Evolutionary conservation across 2,888 invertebrate species (phyloP), one percentile per base, ranked within the genome.

Genomic region (Thumatha senex): DNA sequence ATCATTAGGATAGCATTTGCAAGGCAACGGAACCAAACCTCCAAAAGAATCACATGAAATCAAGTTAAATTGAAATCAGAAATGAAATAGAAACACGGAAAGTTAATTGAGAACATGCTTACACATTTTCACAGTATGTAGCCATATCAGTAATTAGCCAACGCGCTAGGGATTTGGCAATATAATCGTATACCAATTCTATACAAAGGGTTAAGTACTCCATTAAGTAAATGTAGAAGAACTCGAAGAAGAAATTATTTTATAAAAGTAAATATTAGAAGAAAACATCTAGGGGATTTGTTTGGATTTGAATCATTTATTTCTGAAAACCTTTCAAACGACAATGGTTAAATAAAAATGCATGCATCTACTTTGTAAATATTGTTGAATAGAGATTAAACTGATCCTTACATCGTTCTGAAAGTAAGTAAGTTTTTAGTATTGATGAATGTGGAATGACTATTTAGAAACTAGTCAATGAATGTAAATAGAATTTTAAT

Each of bases 111-210:
- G 68, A 67, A 72, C 86, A 86, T 85, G 85, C 86, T 72, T 83
- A 76, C 77, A 77, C 82, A 84, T 82, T 84, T 80, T 78, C 80
- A 80, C 73, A 79, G 70, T 75, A 72, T 66, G 70, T 79, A 80
- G 80, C 80, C 78, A 84, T 80, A 63, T 76, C 76, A 77, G 70
- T 61, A 63, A 67, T 63, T 61, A 72, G 72, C 67, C 56, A 67
- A 75, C 63, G 59, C 67, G 64, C 65, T 67, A 67, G 64, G 69
- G 64, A 7, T 66, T 63, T 70, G 78, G 81, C 80, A 78, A 82
- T 58, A 61, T 66, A 72, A 56, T 61, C 58, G 62, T 59, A 64
- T 67, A 76, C 71, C 71, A 72, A 76, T 67, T 67, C 57, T 64
- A 52, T 71, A 66, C 71, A n/a, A 67, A 67, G 65, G 58, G 54